Evolutionary conservation across 2,888 invertebrate species (phyloP), one percentile per base, ranked within the genome.

Genomic region (Lepidocyrtinus sp.): DNA sequence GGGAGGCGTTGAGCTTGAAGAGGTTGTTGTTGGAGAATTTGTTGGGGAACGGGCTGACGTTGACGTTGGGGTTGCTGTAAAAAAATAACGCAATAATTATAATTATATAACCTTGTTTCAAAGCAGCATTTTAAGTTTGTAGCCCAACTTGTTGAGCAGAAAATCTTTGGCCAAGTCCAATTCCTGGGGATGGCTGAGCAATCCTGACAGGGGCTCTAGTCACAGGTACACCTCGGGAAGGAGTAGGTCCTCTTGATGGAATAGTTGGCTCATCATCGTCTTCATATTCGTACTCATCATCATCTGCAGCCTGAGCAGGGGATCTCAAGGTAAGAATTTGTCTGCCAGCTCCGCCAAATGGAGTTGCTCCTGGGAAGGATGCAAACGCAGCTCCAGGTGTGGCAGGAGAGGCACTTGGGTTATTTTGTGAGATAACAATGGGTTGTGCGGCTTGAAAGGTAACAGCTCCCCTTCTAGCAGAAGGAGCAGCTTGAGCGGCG

Each of bases 231-330:
- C 12, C 26, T 26, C 75, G 63, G 59, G 78, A 72, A 21, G 69
- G 64, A 12, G 77, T 25, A 24, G 78, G 63, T 69, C 62, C 63
- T 17, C 70, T 46, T 63, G 61, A 15, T 25, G 62, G 76, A 61
- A 69, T 69, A 24, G 80, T 69, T 75, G 76, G 79, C 77, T 85
- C 86, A 22, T 86, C 86, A 5, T 86, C 86, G 67, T 86, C 85
- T 62, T 86, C 86, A 21, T 86, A 86, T 63, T 86, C 85, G 45
- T 86, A 86, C 45, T 86, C 86, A 26, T 86, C 86, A n/a, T 86
- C 86, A 17, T 84, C 85, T 36, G 82, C 75, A 17, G 79, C 21
- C 9, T 82, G 68, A 12, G 70, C 21, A 17, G 85, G 83, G 2
- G 83, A 83, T 64, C 82, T 82, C 26, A 82, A 46, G 15, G 78